Percentiles rank a stretch among this genome's conserved stretches.
Conservation (phyloP, 2,113 vertebrate genomes). For the Pterophyllum scalare region DNA sequence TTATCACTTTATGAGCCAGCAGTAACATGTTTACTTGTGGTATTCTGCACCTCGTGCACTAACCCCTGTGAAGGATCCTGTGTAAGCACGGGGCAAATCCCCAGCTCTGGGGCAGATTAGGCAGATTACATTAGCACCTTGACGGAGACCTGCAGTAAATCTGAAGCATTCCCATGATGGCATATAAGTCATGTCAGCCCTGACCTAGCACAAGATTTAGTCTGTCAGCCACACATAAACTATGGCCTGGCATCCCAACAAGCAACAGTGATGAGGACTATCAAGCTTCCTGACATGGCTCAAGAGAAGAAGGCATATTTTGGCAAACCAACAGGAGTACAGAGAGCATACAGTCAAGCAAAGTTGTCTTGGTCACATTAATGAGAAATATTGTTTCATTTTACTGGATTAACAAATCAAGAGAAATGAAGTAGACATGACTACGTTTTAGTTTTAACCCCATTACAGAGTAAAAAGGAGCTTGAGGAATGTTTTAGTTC, state of each 20-base stretch:
- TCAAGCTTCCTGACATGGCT: not conserved
- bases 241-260: constrained; percentile 34
- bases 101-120: constrained; percentile 47
- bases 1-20: not conserved
- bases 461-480: not conserved
- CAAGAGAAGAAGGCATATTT: not conserved
- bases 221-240: constrained; percentile 48
- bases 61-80: not conserved
- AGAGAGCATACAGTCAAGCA: not conserved
- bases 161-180: constrained; percentile 46
- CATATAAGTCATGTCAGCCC: constrained; percentile 42
- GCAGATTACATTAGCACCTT: constrained; percentile 57
- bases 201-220: constrained; percentile 47
- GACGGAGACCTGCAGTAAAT: constrained; percentile 46
- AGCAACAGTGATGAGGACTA: not conserved
- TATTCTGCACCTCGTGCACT: not conserved
- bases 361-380: not conserved
- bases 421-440: not conserved
- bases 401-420: not conserved
- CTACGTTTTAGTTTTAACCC: not conserved
- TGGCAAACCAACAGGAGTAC: not conserved
- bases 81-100: constrained; percentile 43
- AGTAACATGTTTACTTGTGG: constrained; percentile 28
- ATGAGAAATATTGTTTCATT: not conserved
- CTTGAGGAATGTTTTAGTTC: not conserved